Base-by-base conservation (phyloP, 2,888 invertebrate species). In the Caenorhabditis sp. region DNA sequence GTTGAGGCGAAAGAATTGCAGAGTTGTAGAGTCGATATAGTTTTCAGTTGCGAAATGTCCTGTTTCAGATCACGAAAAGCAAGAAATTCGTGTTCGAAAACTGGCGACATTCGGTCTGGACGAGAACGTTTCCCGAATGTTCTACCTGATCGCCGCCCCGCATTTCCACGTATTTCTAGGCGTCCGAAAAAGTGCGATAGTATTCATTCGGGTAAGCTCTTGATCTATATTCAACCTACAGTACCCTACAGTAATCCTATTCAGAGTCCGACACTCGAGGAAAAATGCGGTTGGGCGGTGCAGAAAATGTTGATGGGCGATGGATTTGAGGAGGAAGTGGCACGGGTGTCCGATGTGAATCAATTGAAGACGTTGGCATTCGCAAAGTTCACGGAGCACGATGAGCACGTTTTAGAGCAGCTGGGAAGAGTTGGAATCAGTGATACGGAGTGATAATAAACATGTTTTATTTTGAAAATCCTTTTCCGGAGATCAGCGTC, bases 81-180 rank as follows among this genome's bases (percentile, higher is more conserved):
- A 32, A n/a, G 52, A 68, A 13, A 68, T 68, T 20, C 48, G 17
- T 2, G 59, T 68, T 8, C 41, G 35, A 15, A 59, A 59, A 32
- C 45, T 68, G 1, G 68, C 68, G 1, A 45, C 24, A 8, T 68
- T 68, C 41, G 1, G 35, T 32, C 13, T 68, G 20, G 43, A 59
- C 15, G 41, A 68, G 15, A 11, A 17, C 0, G 68, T 68, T 1
- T 24, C 58, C 22, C 50, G 30, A 41, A 68, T 68, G 68, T 68
- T 68, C 41, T 68, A 68, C 24, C 15, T 58, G 15, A 41, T 59
- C 8, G 43, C 59, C 15, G 26, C 50, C 5, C 26, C 46, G 6
- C 35, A 68, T 5, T 27, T 43, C 9, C 68, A 58, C 37, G 58
- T 56, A 0, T 68, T 68, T 27, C 32, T 68, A 4, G 68, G 58